Base-by-base conservation (phyloP, 2,888 invertebrate species). In the Yponomeuta malinellus region DNA sequence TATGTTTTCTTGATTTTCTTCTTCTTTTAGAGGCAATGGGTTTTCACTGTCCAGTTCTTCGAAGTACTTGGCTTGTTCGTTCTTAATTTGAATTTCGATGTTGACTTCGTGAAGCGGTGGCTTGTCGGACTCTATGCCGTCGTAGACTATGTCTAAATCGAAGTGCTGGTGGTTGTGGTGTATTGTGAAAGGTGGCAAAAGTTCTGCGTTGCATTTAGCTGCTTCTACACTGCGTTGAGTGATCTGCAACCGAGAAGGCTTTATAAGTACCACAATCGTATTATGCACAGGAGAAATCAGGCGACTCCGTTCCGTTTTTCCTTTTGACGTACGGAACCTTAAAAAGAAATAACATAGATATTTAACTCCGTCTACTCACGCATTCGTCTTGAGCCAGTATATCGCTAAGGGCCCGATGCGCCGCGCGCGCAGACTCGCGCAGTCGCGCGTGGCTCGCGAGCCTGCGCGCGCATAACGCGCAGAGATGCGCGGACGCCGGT, bases 381-480 rank as follows among this genome's bases (percentile, higher is more conserved):
- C 37, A 65, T 12, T 83, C 72, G 2, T 84, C 78, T 37, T 78
- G 80, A 1, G 76, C 75, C 0, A 85, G 52, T 0, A 87, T 72
- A 4, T 87, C 83, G 23, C 81, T n/a, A 77, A 90, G 74, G 0
- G 86, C 73, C 0, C 77, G 69, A 66, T 87, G 80, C 0, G 89
- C 84, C 10, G 79, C 74, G 0, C 86, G 52, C 10, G 83, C 79
- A 48, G 80, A 84, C 0, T 70, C 74, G 2, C 84, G 76, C 1
- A 91, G 83, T 1, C 71, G 73, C 10, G 74, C 74, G 67, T 79
- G 83, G 48, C 77, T 81, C 0, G 78, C 5, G 0, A 90, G 69
- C 2, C 88, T 74, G 0, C 81, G 80, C 0, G 83, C 77, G 70
- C 90, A 91, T 65, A 89, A 86, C 0, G 74, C 70, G n/a, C 90